These are phyloP conservation scores for Dasypus novemcinctus DNA, from an alignment of 2,113 vertebrate species.

Conservation along the genomic window DNA sequence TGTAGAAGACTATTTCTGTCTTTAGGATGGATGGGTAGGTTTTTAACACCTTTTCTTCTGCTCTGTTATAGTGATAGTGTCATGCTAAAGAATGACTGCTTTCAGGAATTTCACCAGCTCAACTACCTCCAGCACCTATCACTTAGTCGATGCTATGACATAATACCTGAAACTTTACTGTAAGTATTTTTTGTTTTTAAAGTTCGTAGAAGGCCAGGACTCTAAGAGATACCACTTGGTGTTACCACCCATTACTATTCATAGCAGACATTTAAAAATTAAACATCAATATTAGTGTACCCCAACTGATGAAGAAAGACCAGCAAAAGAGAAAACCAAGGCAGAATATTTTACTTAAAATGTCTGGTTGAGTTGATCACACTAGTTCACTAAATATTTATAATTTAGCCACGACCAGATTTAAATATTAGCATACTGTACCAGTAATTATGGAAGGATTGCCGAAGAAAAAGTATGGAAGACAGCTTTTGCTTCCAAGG, in stretches of 20 bases:
- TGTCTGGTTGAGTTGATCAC: neutral
- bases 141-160: conserved; percentile 96
- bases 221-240: neutral
- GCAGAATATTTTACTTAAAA: neutral
- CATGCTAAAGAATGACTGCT: conserved; percentile 89
- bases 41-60: neutral
- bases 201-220: neutral
- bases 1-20: neutral
- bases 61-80: conserved; percentile 90
- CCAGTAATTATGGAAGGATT: neutral
- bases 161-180: conserved; percentile 89
- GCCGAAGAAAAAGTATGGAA: neutral
- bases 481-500: neutral
- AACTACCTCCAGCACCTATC: conserved; percentile 87
- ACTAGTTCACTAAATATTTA: neutral
- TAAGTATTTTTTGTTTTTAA: conserved; percentile 76
- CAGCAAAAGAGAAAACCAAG: neutral
- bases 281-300: neutral
- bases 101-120: conserved; percentile 88
- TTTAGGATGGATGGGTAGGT: neutral
- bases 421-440: neutral
- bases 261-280: neutral
- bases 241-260: neutral
- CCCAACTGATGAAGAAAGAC: neutral
- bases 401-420: neutral